Base-by-base conservation (phyloP, 2,113 vertebrate species). In the Carollia perspicillata region DNA sequence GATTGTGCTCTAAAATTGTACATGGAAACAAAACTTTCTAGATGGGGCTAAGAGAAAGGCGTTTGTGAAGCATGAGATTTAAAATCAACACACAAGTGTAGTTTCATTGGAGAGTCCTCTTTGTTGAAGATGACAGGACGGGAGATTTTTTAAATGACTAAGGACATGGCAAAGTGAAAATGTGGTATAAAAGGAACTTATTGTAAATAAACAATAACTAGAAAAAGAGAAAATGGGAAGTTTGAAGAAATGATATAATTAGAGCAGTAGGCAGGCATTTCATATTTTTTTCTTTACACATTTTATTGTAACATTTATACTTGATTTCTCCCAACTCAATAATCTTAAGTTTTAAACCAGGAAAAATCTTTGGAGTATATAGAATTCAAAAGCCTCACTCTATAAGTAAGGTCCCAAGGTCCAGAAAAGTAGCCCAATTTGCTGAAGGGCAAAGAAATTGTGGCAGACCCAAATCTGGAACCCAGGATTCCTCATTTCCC, bases 221-320 rank as follows among this genome's bases (percentile, higher is more conserved):
- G 28, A 77, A 20, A 83, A 69, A n/a, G 60, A 92, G n/a, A 79
- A 96, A 89, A 68, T 80, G 17, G 58, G 40, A 77, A 78, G 23
- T 94, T 93, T 97, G 60, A 95, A 86, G 79, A 90, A 90, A 94
- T 85, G 22, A 85, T 75, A 75, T 84, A 75, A 75, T 81, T 7
- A 80, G 44, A 87, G 40, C 9, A 91, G 72, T 30, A 13, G 71
- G 23, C 71, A 83, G 55, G 3, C 44, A 79, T 69, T 93, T 80
- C 51, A 84, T 40, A 47, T 83, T 87, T 51, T 93, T 93, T 88
- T 94, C 55, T 93, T 96, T 91, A 53, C 11, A 90, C 0, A 78
- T 86, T 85, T 84, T 86, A 49, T 92, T 93, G n/a, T 87, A 74
- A 78, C 66, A 89, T 89, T 90, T 95, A 66, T 7, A 92, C 47